Evolutionary conservation across 1,140 invertebrate genomes (phyloP).

Genomic region (Drosophila orena): DNA sequence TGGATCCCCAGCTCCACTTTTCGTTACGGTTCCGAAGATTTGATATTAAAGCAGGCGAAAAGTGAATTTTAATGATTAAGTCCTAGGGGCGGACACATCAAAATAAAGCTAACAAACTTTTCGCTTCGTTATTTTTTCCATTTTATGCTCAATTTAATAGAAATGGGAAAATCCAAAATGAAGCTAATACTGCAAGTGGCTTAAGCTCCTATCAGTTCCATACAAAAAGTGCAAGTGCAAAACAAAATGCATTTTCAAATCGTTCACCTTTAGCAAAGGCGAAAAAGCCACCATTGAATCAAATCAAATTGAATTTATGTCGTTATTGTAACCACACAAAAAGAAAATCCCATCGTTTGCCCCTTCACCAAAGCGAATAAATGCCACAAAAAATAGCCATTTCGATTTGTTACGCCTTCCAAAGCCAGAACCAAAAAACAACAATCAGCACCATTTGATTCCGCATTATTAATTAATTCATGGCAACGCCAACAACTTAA

Average conservation of each 20-base stretch:
- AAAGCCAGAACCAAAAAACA: constrained; percentile 2
- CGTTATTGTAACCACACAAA: too few species aligned
- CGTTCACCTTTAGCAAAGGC: too few species aligned
- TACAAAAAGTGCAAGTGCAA: too few species aligned
- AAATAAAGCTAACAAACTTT: constrained; percentile 15
- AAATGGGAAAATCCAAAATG: neutral
- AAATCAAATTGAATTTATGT: too few species aligned
- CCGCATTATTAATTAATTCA: constrained; percentile 43
- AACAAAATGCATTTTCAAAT: too few species aligned
- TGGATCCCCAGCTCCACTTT: neutral
- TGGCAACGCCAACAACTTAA: constrained; percentile 38
- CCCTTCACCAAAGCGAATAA: neutral
- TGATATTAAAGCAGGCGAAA: constrained; percentile 73
- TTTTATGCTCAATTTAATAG: constrained; percentile 44
- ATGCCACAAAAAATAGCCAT: constrained; percentile 5
- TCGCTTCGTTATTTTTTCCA: constrained; percentile 14
- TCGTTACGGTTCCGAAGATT: constrained; percentile 49
- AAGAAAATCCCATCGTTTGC: neutral
- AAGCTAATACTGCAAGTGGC: neutral
- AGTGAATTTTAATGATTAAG: constrained; percentile 76
- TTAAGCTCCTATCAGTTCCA: too few species aligned
- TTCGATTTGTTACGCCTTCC: constrained; percentile 25
- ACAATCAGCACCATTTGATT: constrained; percentile 26
- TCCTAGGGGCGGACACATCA: too few species aligned
- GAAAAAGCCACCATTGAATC: too few species aligned